A percentile compares a stretch with the other conserved stretches of the same genome.
Conservation (phyloP, 2,888 invertebrate genomes). For the Operophtera brumata region DNA sequence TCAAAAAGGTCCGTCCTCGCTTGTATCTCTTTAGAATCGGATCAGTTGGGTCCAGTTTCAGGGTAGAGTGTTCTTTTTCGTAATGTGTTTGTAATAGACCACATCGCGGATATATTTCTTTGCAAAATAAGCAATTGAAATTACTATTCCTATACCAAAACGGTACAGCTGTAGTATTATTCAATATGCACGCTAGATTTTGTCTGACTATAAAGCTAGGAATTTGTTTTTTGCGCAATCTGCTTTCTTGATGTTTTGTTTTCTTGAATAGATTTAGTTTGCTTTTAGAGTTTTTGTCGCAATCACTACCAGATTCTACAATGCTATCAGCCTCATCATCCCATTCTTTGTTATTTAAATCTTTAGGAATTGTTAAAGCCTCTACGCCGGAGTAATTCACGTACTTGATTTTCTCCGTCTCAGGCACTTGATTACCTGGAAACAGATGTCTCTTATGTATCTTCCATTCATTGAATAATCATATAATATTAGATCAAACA, state of each 20-base stretch:
- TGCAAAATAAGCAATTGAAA: slow-evolving; percentile 50
- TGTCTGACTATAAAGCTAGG: slow-evolving; percentile 17
- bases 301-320: not conserved
- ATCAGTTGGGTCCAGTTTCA: slow-evolving; percentile 2
- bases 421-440: slow-evolving; percentile 9
- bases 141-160: slow-evolving; percentile 48
- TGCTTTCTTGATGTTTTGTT: not conserved
- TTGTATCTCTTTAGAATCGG: slow-evolving; percentile 34
- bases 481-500: not conserved
- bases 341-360: not conserved
- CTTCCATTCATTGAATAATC: not conserved
- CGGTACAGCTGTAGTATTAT: slow-evolving; percentile 41
- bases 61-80: slow-evolving; percentile 1
- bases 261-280: not conserved
- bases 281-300: not conserved
- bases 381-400: not conserved
- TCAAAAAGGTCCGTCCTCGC: slow-evolving; percentile 24
- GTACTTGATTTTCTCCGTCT: slow-evolving; percentile 1
- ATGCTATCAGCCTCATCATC: not conserved
- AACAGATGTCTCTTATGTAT: slow-evolving; percentile 1
- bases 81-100: slow-evolving; percentile 30
- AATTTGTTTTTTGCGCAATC: slow-evolving; percentile 2
- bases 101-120: slow-evolving; percentile 35
- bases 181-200: slow-evolving; percentile 24
- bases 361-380: not conserved